Evolutionary conservation across 1,140 invertebrate species (phyloP).

Genomic region (Zaprionus davidi): DNA sequence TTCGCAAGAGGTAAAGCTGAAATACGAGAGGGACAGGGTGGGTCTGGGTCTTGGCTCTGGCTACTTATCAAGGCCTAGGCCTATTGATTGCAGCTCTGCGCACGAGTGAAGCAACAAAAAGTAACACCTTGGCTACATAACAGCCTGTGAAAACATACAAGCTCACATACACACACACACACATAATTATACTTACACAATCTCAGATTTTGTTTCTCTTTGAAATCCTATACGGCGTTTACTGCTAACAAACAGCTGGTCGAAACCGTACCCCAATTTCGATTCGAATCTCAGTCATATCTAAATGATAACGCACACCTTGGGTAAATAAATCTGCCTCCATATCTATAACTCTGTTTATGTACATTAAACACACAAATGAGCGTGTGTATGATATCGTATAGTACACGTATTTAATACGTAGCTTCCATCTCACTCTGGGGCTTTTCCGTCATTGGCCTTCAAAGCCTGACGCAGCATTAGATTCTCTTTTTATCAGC

Average conservation of each 20-base stretch:
- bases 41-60: not conserved
- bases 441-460: slow-evolving; percentile 21
- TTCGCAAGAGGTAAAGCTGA: slow-evolving; percentile 32
- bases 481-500: slow-evolving; percentile 12
- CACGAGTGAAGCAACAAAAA: slow-evolving; percentile 6
- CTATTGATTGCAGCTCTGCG: slow-evolving; percentile 41
- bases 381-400: not conserved
- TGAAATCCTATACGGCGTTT: not conserved
- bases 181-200: not conserved
- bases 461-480: slow-evolving; percentile 20
- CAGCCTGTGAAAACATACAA: slow-evolving; percentile 2
- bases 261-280: not conserved
- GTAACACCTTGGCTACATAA: slow-evolving; percentile 2
- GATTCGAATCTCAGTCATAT: not conserved
- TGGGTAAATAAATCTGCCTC: not conserved
- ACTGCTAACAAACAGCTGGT: not conserved
- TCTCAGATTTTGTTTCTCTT: not conserved
- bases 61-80: slow-evolving; percentile 43
- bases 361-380: not conserved
- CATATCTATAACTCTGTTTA: not conserved
- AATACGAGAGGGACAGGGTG: slow-evolving; percentile 4
- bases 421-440: not conserved
- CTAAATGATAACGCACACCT: not conserved
- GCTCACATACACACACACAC: not conserved
- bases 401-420: not conserved